A percentile compares a stretch with the other conserved stretches of the same genome.
Evolutionary conservation across 2,113 vertebrate genomes (phyloP).

Genomic region (Limnothrissa miodon): DNA sequence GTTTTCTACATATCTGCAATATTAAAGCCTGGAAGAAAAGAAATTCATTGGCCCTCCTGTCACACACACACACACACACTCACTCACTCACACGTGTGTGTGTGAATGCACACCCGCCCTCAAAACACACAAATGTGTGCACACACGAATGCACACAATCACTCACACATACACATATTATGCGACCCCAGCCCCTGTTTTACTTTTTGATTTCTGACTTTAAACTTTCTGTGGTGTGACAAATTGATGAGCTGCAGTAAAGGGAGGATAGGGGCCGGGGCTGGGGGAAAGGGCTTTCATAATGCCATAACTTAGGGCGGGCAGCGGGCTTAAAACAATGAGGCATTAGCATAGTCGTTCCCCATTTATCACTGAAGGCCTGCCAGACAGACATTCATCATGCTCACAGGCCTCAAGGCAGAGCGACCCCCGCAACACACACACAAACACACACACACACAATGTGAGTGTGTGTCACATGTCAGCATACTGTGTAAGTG

Average conservation of each 20-base stretch:
- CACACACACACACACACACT: constrained; percentile 7
- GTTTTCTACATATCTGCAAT: neutral
- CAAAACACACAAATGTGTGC: neutral
- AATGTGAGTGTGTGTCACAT: no score
- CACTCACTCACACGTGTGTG: neutral
- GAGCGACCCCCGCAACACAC: neutral
- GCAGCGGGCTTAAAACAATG: constrained; percentile 61
- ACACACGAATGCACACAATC: neutral
- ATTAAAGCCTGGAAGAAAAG: neutral
- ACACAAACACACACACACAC: neutral
- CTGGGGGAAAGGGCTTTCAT: constrained; percentile 45
- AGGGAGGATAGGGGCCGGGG: neutral
- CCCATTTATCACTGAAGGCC: constrained; percentile 55
- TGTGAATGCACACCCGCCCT: neutral
- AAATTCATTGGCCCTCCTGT: neutral
- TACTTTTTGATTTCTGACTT: constrained; percentile 20
- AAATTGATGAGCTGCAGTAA: constrained; percentile 54
- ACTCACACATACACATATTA: neutral
- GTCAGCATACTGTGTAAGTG: no score
- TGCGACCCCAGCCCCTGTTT: neutral
- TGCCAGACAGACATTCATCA: constrained; percentile 62
- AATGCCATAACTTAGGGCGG: constrained; percentile 54
- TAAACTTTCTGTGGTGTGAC: constrained; percentile 52
- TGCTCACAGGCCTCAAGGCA: neutral
- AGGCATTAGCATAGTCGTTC: constrained; percentile 59